Evolutionary conservation across 2,113 vertebrate species (phyloP).

Genomic region (Formicarius rufipectus): DNA sequence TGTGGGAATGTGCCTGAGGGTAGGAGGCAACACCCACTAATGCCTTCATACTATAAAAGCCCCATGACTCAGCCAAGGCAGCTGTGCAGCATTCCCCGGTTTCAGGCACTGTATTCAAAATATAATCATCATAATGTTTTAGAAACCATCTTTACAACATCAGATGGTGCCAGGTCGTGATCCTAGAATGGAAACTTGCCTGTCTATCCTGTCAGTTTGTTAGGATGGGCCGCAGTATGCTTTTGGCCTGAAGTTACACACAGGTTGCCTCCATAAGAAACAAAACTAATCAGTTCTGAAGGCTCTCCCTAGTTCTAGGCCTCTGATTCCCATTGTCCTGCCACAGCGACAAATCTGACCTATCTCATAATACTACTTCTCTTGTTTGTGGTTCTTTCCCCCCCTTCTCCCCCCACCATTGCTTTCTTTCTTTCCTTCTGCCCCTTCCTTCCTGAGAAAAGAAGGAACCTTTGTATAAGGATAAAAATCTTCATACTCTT

Average conservation of each 20-base stretch:
- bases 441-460: background rate
- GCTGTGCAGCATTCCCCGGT: background rate
- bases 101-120: background rate
- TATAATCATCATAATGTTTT: background rate
- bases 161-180: background rate
- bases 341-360: background rate
- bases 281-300: background rate
- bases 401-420: no score
- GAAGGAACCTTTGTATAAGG: conserved; percentile 4
- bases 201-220: background rate
- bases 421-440: background rate
- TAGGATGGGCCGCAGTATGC: background rate
- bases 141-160: background rate
- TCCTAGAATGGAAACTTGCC: background rate
- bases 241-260: background rate
- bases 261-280: background rate
- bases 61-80: background rate
- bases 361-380: background rate
- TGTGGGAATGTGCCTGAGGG: background rate
- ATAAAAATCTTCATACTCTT: background rate
- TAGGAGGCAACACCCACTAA: background rate
- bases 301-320: background rate
- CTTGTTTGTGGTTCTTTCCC: background rate
- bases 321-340: background rate
- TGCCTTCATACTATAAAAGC: background rate